Conservation (phyloP, 2,888 invertebrate genomes). For the Homarus gammarus region DNA sequence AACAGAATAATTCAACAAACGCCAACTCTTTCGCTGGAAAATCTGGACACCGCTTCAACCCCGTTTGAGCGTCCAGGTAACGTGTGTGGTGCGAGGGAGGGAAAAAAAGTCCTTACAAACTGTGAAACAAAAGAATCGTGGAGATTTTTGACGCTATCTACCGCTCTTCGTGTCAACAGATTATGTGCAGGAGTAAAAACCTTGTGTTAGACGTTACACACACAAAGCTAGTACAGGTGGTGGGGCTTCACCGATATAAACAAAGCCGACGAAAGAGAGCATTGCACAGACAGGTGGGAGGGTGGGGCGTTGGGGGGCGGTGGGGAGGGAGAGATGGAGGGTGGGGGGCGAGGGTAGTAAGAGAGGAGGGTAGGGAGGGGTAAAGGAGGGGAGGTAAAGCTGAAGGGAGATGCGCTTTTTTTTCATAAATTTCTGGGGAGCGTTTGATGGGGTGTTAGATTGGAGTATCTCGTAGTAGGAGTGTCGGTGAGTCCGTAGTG, state of each 20-base stretch:
- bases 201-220: slow-evolving; percentile 12
- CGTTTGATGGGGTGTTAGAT: not conserved
- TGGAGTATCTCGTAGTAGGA: not conserved
- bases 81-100: slow-evolving; percentile 2
- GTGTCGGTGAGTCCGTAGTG: not conserved
- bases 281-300: slow-evolving; percentile 23
- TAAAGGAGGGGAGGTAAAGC: not conserved
- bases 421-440: slow-evolving; percentile 17
- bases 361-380: not conserved
- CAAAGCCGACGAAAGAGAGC: slow-evolving; percentile 50
- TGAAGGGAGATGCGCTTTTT: not conserved
- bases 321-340: not conserved
- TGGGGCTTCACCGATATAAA: slow-evolving; percentile 31
- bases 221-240: slow-evolving; percentile 31
- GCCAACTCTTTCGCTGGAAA: slow-evolving; percentile 61
- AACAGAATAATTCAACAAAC: slow-evolving; percentile 61
- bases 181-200: slow-evolving; percentile 27
- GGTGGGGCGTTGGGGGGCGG: not conserved
- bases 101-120: not conserved
- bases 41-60: slow-evolving; percentile 48
- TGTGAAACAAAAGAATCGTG: not conserved
- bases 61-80: slow-evolving; percentile 50
- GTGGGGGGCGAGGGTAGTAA: not conserved
- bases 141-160: slow-evolving; percentile 19
- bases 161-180: slow-evolving; percentile 7